Conservation (phyloP, 2,888 invertebrate genomes). For the Erynnis tages region DNA sequence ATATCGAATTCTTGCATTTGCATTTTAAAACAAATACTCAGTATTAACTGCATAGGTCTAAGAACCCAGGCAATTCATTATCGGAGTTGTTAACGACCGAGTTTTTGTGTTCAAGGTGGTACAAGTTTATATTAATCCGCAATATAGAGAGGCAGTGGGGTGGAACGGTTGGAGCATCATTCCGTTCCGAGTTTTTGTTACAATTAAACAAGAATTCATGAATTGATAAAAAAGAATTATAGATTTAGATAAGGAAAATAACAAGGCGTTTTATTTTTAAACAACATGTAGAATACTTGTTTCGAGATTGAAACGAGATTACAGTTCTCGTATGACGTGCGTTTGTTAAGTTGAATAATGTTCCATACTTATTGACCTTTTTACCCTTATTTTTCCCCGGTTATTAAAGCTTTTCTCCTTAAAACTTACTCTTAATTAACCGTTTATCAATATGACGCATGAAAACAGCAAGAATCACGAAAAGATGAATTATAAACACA, state of each 20-base stretch:
- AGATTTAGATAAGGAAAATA: slow-evolving; percentile 20
- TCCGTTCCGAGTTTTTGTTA: slow-evolving; percentile 15
- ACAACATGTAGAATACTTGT: slow-evolving; percentile 8
- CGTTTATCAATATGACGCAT: no score
- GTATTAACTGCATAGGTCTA: slow-evolving; percentile 11
- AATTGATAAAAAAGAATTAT: slow-evolving; percentile 20
- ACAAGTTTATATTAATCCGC: slow-evolving; percentile 13
- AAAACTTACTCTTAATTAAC: no score
- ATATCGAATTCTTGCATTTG: not conserved
- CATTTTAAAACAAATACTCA: not conserved
- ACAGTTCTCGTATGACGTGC: not conserved
- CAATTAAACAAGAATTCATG: slow-evolving; percentile 27
- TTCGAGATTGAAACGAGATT: slow-evolving; percentile 16
- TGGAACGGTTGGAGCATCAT: slow-evolving; percentile 9
- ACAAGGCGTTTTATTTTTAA: slow-evolving; percentile 1
- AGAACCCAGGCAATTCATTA: slow-evolving; percentile 21
- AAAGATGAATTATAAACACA: no score
- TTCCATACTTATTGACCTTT: no score
- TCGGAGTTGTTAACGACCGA: slow-evolving; percentile 24
- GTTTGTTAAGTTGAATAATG: not conserved
- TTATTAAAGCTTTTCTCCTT: no score
- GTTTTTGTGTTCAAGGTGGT: slow-evolving; percentile 17
- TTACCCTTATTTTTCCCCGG: no score
- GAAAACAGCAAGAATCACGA: no score
- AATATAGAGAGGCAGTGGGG: slow-evolving; percentile 2